Conservation (phyloP, 92 coral and sea anemone species). For the Bergia sp. region DNA sequence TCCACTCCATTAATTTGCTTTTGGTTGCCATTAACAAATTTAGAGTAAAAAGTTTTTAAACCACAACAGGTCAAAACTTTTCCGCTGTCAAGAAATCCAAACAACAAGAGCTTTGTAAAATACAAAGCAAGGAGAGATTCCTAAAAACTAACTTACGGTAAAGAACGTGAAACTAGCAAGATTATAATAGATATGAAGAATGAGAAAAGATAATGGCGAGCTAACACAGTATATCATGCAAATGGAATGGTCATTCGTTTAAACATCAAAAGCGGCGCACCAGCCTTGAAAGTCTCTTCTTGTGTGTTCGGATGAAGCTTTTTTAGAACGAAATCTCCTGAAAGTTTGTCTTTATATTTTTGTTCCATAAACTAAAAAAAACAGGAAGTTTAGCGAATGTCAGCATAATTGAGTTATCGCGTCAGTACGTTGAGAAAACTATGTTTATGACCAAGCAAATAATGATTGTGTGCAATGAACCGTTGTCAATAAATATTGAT, state of each 20-base stretch:
- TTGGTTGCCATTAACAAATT: not conserved
- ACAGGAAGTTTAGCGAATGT: not conserved
- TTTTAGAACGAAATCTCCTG: not conserved
- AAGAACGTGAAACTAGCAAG: not conserved
- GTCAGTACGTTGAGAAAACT: not conserved
- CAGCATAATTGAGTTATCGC: not conserved
- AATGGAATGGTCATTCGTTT: not conserved
- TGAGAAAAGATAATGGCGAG: not conserved
- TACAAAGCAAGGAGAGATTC: not conserved
- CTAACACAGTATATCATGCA: not conserved
- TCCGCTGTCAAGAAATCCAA: not conserved
- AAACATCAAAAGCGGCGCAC: not conserved
- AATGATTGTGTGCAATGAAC: not conserved
- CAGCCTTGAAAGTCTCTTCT: not conserved
- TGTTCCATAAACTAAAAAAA: not conserved
- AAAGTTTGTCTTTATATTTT: not conserved
- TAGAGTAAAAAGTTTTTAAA: not conserved
- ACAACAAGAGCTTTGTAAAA: not conserved
- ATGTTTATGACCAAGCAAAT: not conserved
- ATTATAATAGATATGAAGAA: no score
- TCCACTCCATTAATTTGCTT: conserved; percentile 13
- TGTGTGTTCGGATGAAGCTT: not conserved
- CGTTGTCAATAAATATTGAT: not conserved
- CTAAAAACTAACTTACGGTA: not conserved
- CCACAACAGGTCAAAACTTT: not conserved